These are phyloP conservation scores for Calcarius ornatus DNA, from an alignment of 2,113 vertebrate species.

Conservation along the genomic window DNA sequence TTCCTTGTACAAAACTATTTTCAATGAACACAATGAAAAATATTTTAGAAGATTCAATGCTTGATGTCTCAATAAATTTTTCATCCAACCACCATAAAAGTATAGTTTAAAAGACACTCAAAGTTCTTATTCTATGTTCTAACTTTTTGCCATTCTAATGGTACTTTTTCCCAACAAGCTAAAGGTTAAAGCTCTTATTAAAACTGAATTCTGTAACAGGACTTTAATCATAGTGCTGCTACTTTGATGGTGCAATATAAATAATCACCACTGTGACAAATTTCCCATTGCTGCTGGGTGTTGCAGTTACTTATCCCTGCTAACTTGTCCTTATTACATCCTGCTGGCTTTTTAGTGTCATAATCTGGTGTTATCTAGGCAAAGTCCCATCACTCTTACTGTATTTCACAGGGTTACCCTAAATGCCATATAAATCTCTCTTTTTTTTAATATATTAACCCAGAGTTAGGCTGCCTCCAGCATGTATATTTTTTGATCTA, in stretches of 20 bases:
- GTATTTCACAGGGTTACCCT: neutral
- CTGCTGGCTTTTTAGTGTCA: neutral
- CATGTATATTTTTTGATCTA: neutral
- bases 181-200: constrained; percentile 19
- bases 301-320: neutral
- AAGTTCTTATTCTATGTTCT: neutral
- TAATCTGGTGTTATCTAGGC: neutral
- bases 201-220: neutral
- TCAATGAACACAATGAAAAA: neutral
- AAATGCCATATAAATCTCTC: neutral
- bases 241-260: neutral
- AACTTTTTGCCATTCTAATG: neutral
- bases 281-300: neutral
- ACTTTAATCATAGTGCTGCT: neutral
- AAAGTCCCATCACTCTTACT: neutral
- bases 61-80: neutral
- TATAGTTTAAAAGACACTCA: neutral
- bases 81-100: neutral
- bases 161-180: neutral
- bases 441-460: neutral
- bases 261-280: neutral
- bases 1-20: neutral
- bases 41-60: neutral
- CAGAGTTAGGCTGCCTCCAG: neutral
- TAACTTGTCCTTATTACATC: neutral